Evolutionary conservation across 2,113 vertebrate species (phyloP).

Genomic region (Centrocercus urophasianus): DNA sequence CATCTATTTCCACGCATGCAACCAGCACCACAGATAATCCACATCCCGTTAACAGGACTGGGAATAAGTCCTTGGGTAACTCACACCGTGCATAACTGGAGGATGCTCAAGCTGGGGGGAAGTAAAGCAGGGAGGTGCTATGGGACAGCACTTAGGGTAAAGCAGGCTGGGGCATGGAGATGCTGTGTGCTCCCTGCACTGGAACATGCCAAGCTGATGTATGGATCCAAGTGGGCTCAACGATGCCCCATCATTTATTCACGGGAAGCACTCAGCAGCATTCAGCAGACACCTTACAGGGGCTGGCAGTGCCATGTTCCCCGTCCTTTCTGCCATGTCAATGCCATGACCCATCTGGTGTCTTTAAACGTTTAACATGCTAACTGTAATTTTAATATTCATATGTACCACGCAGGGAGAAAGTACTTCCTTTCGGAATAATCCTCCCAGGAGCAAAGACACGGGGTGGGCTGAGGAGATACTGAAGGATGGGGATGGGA

Average conservation of each 20-base stretch:
- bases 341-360: neutral
- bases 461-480: neutral
- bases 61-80: neutral
- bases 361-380: neutral
- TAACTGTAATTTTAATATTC: constrained; percentile 44
- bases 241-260: constrained; percentile 63
- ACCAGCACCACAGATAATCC: neutral
- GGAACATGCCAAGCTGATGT: constrained; percentile 55
- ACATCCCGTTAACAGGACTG: neutral
- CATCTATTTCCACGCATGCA: neutral
- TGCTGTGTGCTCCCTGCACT: neutral
- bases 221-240: constrained; percentile 64
- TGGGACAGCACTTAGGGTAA: neutral
- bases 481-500: neutral
- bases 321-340: rapidly evolving
- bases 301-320: neutral
- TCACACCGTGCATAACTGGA: neutral
- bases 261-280: constrained; percentile 12
- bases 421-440: neutral
- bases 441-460: neutral
- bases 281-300: constrained; percentile 5
- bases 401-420: neutral
- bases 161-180: neutral
- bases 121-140: neutral
- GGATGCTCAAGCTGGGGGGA: neutral